Evolutionary conservation across 2,888 invertebrate genomes (phyloP), one percentile per base, ranked within the genome.

Genomic region (Arge pagana): DNA sequence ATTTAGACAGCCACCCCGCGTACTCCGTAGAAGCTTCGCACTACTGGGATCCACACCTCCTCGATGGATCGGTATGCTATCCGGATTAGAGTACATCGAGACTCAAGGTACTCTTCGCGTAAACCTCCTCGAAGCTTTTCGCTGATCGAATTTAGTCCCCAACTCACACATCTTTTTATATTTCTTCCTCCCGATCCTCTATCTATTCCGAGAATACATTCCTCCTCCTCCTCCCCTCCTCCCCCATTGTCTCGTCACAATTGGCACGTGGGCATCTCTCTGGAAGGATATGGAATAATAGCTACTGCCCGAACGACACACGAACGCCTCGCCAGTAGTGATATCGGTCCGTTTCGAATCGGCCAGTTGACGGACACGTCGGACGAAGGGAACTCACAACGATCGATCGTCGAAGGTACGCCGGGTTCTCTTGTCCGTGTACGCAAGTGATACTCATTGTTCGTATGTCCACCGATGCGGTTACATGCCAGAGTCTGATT

Each of bases 1-100:
- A 72, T 76, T 76, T 76, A 74, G 74, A 75, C 72, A 76, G 76
- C 65, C 70, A 68, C 67, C 66, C 65, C 65, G 61, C 61, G 55
- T 54, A 50, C 59, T 58, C 57, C 52, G 49, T 37, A 33, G 35
- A 23, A 35, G 21, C 21, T 50, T 43, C 43, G 15, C 31, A n/a
- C 23, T 6, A 5, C 39, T 52, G 51, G 48, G 30, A 54, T 58
- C n/a, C 60, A 54, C 60, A 50, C 37, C 43, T 45, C 37, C 45
- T 55, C 53, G 49, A 52, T 50, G 54, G 52, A 53, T 50, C 50
- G 50, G 24, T 24, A 51, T 50, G 43, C n/a, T 45, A 45, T 45
- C 23, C 33, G 35, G 45, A 45, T 45, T 43, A 48, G 42, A 30
- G 26, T 24, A 24, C 10, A 31, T 42, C 42, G 42, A 52, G 49